These are phyloP conservation scores for Sesia apiformis DNA, from an alignment of 2,888 invertebrate species.

Conservation along the genomic window DNA sequence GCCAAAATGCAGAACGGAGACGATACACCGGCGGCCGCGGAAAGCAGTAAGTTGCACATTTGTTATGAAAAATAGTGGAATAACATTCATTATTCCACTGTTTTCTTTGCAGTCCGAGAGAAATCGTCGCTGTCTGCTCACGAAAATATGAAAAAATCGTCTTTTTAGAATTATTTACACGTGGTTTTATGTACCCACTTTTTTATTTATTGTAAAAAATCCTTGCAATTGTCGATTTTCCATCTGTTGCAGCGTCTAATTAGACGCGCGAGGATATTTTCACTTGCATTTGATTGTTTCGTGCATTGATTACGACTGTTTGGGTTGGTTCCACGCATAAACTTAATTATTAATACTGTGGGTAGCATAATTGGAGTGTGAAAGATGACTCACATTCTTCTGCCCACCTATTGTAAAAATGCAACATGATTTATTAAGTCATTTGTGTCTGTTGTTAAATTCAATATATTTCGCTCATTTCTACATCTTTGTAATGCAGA, in stretches of 20 bases:
- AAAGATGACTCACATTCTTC: constrained; percentile 61
- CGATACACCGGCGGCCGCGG: constrained; percentile 46
- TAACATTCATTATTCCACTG: constrained; percentile 40
- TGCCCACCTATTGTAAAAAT: constrained; percentile 54
- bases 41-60: constrained; percentile 53
- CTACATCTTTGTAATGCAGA: background rate
- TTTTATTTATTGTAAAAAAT: constrained; percentile 8
- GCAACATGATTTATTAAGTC: background rate
- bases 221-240: constrained; percentile 2
- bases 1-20: constrained; percentile 69
- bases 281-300: constrained; percentile 51
- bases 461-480: background rate
- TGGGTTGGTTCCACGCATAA: constrained; percentile 50
- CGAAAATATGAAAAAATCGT: background rate
- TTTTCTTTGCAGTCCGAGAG: constrained; percentile 33
- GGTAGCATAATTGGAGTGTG: constrained; percentile 71
- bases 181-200: constrained; percentile 50
- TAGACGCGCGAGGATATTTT: constrained; percentile 30
- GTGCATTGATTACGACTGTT: constrained; percentile 55
- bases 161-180: too few species aligned
- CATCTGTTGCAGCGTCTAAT: background rate
- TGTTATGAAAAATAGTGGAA: constrained; percentile 50
- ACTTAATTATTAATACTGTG: constrained; percentile 56
- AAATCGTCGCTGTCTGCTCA: background rate
- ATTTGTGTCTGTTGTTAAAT: background rate